These are phyloP conservation scores for Bos javanicus DNA, from an alignment of 2,113 vertebrate genomes.

Conservation along the genomic window DNA sequence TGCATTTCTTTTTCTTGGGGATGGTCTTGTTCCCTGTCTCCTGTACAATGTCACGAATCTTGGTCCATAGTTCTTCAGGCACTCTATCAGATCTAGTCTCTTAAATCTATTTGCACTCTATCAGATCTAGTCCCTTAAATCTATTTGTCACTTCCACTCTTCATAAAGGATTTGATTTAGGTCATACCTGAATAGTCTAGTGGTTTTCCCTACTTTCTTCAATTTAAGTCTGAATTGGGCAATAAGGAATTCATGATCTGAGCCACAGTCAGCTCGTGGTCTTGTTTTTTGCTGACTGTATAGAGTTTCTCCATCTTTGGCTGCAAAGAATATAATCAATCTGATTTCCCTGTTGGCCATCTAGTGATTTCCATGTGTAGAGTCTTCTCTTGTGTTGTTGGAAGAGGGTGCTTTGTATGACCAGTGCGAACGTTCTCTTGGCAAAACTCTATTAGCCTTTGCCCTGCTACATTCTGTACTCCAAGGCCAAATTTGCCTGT, in stretches of 20 bases:
- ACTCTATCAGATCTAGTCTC: too few relatives aligned
- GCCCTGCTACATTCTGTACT: neutral
- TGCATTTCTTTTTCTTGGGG: too few relatives aligned
- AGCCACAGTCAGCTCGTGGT: neutral
- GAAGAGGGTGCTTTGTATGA: neutral
- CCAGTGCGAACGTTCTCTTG: neutral
- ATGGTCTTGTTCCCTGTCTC: too few relatives aligned
- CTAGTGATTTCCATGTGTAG: neutral
- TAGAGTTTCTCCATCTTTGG: neutral
- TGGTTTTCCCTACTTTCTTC: neutral
- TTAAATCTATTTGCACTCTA: neutral
- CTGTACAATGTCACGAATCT: too few relatives aligned
- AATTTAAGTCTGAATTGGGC: neutral
- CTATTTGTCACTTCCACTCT: neutral
- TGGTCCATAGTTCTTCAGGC: too few relatives aligned
- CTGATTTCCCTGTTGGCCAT: rapidly evolving
- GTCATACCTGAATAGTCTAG: neutral
- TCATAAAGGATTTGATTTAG: neutral
- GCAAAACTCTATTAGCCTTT: neutral
- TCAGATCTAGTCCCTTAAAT: neutral
- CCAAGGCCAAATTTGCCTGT: neutral
- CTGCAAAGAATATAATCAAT: neutral
- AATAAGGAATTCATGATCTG: neutral
- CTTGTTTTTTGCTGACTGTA: neutral
- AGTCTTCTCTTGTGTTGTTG: neutral